Conservation (phyloP, 1,140 invertebrate species). For the Sycophila sp. region DNA sequence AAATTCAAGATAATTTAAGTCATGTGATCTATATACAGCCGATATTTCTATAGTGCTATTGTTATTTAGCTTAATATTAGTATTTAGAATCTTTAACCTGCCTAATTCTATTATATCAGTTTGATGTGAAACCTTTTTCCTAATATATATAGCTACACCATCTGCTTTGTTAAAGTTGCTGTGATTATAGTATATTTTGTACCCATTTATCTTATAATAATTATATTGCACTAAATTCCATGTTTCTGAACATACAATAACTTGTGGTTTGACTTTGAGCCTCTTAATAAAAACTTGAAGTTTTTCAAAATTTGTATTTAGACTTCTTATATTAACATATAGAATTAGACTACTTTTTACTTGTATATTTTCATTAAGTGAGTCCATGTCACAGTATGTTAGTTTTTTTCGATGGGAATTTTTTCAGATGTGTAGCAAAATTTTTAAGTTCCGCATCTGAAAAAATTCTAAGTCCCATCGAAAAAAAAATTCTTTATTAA, state of each 20-base stretch:
- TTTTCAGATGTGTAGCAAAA: too few species aligned
- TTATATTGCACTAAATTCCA: not conserved
- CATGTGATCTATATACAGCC: not conserved
- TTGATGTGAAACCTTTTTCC: not conserved
- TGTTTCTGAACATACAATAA: not conserved
- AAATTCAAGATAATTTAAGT: not conserved
- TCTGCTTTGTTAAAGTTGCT: not conserved
- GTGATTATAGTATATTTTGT: not conserved
- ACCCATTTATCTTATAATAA: not conserved
- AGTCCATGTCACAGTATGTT: too few species aligned
- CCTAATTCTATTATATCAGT: not conserved
- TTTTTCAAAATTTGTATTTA: too few species aligned
- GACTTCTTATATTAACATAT: too few species aligned
- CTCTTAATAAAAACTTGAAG: not conserved
- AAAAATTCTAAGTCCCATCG: too few species aligned
- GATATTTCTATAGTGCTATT: not conserved
- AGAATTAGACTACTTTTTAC: too few species aligned
- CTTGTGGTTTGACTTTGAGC: not conserved
- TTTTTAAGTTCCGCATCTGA: too few species aligned
- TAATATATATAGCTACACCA: not conserved
- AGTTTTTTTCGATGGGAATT: too few species aligned
- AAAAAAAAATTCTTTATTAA: too few species aligned
- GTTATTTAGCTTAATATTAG: not conserved
- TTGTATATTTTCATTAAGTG: too few species aligned
- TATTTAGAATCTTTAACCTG: not conserved